Percentiles rank a stretch among this genome's conserved stretches.
Evolutionary conservation across 2,888 invertebrate species (phyloP).

Genomic region (Pristionchus japonicus): DNA sequence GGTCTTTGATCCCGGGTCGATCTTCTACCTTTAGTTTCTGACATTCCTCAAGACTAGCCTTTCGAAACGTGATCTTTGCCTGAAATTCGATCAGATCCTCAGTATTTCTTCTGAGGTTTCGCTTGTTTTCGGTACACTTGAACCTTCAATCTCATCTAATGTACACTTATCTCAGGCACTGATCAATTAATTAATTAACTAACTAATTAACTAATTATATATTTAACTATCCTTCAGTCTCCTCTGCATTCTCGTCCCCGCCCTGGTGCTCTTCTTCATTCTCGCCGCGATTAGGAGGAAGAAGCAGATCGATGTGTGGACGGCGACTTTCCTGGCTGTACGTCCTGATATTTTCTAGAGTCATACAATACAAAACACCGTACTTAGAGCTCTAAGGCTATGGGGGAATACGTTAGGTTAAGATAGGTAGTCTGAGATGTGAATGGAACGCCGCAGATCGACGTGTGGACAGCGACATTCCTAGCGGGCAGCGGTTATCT

Average conservation of each 20-base stretch:
- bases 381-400: no score
- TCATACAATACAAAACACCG: no score
- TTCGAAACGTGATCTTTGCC: not conserved
- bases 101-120: no score
- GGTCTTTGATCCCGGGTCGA: not conserved
- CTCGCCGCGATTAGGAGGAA: conserved; percentile 19
- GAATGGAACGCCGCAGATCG: no score
- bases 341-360: not conserved
- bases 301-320: conserved; percentile 45
- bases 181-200: no score
- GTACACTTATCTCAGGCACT: no score
- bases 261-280: conserved; percentile 42
- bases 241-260: conserved; percentile 37
- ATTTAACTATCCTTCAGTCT: not conserved
- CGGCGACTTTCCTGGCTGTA: not conserved
- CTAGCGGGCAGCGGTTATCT: no score
- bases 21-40: not conserved
- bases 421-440: no score
- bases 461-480: conserved; percentile 39
- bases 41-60: not conserved
- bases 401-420: no score
- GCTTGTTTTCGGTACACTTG: no score
- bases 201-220: not conserved
- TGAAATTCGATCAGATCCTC: no score
- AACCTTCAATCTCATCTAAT: no score